Conservation (phyloP, 2,113 vertebrate genomes). For the Aegotheles bennettii region DNA sequence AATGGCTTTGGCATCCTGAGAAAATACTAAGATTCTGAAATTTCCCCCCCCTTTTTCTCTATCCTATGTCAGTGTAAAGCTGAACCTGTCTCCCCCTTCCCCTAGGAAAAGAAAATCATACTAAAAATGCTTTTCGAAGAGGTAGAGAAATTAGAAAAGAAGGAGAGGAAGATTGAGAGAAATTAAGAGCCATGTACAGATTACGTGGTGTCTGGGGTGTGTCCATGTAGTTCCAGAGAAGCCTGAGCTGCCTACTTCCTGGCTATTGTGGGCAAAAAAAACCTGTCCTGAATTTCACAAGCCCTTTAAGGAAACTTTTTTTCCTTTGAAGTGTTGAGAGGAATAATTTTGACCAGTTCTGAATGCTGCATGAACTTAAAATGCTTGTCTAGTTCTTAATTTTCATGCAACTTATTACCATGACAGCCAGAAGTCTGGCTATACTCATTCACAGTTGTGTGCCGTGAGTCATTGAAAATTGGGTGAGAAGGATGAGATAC, state of each 20-base stretch:
- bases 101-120: not conserved
- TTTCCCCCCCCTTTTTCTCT: not conserved
- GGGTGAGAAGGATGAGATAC: not conserved
- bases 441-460: not conserved
- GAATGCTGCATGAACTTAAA: not conserved
- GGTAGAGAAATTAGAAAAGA: not conserved
- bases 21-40: not conserved
- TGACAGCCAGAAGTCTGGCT: not conserved
- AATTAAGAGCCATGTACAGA: not conserved
- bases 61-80: not conserved
- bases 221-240: not conserved
- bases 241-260: not conserved
- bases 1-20: not conserved
- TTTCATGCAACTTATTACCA: not conserved
- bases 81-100: not conserved
- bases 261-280: not conserved
- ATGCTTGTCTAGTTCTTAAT: not conserved
- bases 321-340: not conserved
- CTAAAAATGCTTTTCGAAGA: not conserved
- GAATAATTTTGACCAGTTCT: not conserved
- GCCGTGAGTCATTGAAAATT: not conserved
- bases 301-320: not conserved
- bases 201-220: not conserved
- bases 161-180: not conserved
- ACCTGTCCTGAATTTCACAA: not conserved